These are phyloP conservation scores for Drosophila murphyi DNA, from an alignment of 1,140 invertebrate genomes.

Conservation along the genomic window DNA sequence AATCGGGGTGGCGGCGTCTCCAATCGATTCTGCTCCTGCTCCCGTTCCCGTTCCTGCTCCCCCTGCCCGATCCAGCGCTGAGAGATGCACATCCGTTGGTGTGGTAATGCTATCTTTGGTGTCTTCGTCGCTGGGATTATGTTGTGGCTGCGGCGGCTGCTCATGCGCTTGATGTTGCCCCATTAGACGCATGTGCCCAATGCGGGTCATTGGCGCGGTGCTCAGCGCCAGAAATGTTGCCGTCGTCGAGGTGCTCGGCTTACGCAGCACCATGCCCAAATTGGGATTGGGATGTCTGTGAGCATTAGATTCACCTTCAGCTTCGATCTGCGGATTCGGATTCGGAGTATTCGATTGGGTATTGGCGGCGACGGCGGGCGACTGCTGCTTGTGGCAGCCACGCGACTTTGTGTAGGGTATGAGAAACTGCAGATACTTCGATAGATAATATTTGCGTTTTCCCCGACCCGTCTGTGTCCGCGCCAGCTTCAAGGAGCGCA, in stretches of 20 bases:
- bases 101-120: constrained; percentile 50
- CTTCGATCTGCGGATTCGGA: background rate
- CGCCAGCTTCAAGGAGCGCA: constrained; percentile 74
- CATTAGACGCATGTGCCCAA: constrained; percentile 47
- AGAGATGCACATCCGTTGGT: constrained; percentile 56
- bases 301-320: background rate
- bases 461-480: constrained; percentile 76
- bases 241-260: constrained; percentile 36
- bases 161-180: constrained; percentile 22
- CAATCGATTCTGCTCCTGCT: constrained; percentile 8
- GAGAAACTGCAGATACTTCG: constrained; percentile 78
- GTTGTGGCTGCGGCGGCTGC: background rate
- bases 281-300: background rate
- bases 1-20: constrained; percentile 48
- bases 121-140: constrained; percentile 11
- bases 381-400: constrained; percentile 48
- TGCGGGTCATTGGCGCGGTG: constrained; percentile 44
- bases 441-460: constrained; percentile 80
- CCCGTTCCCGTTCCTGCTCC: background rate
- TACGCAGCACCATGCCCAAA: constrained; percentile 58
- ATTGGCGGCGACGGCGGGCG: background rate
- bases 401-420: constrained; percentile 79
- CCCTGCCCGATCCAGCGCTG: constrained; percentile 37
- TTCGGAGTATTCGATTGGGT: background rate
- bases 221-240: constrained; percentile 11